Conservation (phyloP, 37 sponge, comb jelly and placozoan species). For the Beroe forskalii region DNA sequence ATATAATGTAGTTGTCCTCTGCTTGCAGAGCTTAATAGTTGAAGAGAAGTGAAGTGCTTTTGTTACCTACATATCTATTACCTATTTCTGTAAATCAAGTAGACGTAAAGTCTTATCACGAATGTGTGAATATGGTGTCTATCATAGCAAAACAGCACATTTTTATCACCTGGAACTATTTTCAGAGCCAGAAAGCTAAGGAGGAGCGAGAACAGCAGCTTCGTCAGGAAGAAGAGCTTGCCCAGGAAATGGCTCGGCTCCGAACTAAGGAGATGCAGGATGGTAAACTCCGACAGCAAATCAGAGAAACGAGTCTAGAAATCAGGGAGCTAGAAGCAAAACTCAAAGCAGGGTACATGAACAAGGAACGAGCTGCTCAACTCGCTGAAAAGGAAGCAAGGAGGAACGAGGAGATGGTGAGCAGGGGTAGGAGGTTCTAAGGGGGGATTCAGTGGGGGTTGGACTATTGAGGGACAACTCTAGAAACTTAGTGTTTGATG, state of each 20-base stretch:
- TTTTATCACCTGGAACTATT: no score
- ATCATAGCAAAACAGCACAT: no score
- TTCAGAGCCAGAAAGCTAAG: slow-evolving; percentile 69
- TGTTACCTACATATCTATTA: no score
- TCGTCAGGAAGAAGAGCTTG: slow-evolving; percentile 83
- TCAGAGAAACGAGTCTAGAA: slow-evolving; percentile 77
- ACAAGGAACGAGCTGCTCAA: slow-evolving; percentile 96
- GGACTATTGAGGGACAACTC: no score
- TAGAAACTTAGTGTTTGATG: no score
- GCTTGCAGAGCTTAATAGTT: no score
- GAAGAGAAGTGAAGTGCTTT: no score
- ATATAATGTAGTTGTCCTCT: no score
- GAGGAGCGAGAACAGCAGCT: slow-evolving; percentile 75
- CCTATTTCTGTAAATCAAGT: no score
- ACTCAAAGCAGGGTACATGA: slow-evolving; percentile 93
- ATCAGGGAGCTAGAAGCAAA: slow-evolving; percentile 90
- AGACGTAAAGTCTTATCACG: no score
- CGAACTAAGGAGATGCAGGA: slow-evolving; percentile 79
- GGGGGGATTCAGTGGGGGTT: not conserved
- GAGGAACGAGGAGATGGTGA: slow-evolving; percentile 72
- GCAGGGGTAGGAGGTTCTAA: not conserved
- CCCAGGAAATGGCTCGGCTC: slow-evolving; percentile 81
- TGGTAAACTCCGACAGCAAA: slow-evolving; percentile 83
- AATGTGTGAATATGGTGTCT: no score
- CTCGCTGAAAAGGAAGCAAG: slow-evolving; percentile 84